A percentile compares a stretch with the other conserved stretches of the same genome.
Conservation (phyloP, 2,113 vertebrate species). For the Trematocara marginatum region DNA sequence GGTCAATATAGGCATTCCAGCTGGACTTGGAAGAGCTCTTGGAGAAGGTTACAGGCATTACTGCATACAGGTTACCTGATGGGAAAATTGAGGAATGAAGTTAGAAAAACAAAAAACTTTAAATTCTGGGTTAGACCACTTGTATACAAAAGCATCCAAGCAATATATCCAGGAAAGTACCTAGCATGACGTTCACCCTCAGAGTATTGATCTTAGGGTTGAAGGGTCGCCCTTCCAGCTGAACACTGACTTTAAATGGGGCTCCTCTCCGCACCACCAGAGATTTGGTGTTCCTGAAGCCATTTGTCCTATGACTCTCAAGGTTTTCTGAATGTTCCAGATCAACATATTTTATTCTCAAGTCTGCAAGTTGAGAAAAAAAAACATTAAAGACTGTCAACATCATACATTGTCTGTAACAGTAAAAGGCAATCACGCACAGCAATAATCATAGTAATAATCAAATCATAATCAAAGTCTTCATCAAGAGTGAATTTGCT, state of each 20-base stretch:
- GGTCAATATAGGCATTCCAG: slow-evolving; percentile 57
- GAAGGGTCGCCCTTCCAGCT: slow-evolving; percentile 36
- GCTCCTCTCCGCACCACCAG: slow-evolving; percentile 72
- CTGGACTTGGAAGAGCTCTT: neutral
- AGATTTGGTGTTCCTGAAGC: slow-evolving; percentile 30
- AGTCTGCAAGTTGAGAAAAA: slow-evolving; percentile 16
- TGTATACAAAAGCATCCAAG: neutral
- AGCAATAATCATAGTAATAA: neutral
- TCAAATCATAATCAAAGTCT: neutral
- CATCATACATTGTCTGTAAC: neutral
- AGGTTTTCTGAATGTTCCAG: slow-evolving; percentile 54
- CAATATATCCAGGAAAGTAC: neutral
- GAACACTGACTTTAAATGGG: slow-evolving; percentile 48
- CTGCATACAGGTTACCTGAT: slow-evolving; percentile 42
- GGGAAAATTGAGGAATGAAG: neutral
- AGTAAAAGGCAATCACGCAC: neutral
- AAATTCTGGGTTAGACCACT: neutral
- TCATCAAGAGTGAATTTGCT: neutral
- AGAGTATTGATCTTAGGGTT: slow-evolving; percentile 46
- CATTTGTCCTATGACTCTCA: slow-evolving; percentile 52
- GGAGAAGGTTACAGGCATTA: slow-evolving; percentile 41
- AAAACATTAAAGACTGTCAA: neutral
- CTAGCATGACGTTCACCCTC: slow-evolving; percentile 48
- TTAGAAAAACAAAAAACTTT: neutral
- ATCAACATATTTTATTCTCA: slow-evolving; percentile 31